phyloP scores from a whole-genome alignment of 2,797 vertebrate species.

The Morelia viridis region DNA sequence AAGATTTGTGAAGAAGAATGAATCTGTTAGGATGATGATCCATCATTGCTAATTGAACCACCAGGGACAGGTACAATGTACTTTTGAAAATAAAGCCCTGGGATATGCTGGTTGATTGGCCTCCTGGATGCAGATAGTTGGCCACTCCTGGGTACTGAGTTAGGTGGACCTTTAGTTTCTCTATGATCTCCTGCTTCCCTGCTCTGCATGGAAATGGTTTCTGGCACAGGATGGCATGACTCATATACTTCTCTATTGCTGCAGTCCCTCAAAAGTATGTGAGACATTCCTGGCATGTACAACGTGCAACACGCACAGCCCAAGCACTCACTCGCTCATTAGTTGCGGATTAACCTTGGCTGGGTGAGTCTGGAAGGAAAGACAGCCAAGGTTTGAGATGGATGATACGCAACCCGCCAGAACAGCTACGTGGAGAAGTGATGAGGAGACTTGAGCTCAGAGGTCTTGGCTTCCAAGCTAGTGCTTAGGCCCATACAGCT shows the following conservation, averaged over 20 bases:
- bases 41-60: background rate
- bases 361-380: slow-evolving; percentile 27
- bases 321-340: slow-evolving; percentile 16
- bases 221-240: slow-evolving; percentile 63
- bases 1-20: background rate
- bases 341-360: slow-evolving; percentile 49
- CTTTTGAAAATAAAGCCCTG: background rate
- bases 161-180: background rate
- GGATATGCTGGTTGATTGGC: background rate
- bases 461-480: background rate
- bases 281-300: slow-evolving; percentile 65
- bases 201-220: slow-evolving; percentile 35
- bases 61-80: background rate
- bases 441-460: background rate
- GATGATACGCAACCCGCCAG: background rate
- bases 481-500: background rate
- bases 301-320: background rate
- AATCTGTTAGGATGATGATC: background rate
- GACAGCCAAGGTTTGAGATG: background rate
- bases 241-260: slow-evolving; percentile 60
- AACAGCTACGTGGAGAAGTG: background rate
- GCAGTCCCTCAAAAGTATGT: slow-evolving; percentile 61
- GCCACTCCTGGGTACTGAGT: background rate
- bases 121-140: background rate
- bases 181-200: background rate